Conservation (phyloP, 2,888 invertebrate species). For the Drosophila koepferae region DNA sequence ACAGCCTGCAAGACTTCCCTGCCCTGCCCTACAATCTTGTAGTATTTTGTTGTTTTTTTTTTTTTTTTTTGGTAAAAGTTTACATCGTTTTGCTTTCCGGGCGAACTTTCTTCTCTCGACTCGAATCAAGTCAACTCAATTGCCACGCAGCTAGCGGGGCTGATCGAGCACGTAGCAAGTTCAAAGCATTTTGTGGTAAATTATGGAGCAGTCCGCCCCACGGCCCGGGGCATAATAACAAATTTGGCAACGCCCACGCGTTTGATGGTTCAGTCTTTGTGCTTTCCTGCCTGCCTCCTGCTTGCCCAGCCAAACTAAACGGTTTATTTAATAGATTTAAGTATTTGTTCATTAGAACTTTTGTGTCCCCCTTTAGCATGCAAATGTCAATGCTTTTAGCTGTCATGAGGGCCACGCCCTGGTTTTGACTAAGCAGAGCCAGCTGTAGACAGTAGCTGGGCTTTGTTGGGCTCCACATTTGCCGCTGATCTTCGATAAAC, state of each 20-base stretch:
- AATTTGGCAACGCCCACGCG: constrained; percentile 63
- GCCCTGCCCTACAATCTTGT: constrained; percentile 9
- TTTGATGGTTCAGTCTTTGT: constrained; percentile 7
- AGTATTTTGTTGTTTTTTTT: not conserved
- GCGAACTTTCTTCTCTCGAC: constrained; percentile 51
- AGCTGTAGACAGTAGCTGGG: constrained; percentile 48
- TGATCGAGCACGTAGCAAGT: constrained; percentile 54
- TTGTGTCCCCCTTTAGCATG: constrained; percentile 30
- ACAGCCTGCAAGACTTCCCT: constrained; percentile 5
- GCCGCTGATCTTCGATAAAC: constrained; percentile 55
- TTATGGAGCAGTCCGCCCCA: constrained; percentile 36
- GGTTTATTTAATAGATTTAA: constrained; percentile 22
- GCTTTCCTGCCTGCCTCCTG: not conserved
- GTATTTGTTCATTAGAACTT: constrained; percentile 38
- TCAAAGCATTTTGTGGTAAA: constrained; percentile 60
- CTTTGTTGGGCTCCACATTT: constrained; percentile 62
- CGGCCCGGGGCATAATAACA: constrained; percentile 32
- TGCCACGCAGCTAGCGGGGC: constrained; percentile 47
- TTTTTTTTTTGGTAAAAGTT: constrained; percentile 50
- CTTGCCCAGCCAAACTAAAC: constrained; percentile 14
- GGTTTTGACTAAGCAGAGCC: not conserved
- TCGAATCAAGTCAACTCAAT: constrained; percentile 13
- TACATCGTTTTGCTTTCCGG: constrained; percentile 44
- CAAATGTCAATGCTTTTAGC: constrained; percentile 59
- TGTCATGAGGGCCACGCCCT: constrained; percentile 54